Percentiles rank a stretch among this genome's conserved stretches.
Evolutionary conservation across 2,113 vertebrate species (phyloP).

Genomic region (Elephantulus edwardii): DNA sequence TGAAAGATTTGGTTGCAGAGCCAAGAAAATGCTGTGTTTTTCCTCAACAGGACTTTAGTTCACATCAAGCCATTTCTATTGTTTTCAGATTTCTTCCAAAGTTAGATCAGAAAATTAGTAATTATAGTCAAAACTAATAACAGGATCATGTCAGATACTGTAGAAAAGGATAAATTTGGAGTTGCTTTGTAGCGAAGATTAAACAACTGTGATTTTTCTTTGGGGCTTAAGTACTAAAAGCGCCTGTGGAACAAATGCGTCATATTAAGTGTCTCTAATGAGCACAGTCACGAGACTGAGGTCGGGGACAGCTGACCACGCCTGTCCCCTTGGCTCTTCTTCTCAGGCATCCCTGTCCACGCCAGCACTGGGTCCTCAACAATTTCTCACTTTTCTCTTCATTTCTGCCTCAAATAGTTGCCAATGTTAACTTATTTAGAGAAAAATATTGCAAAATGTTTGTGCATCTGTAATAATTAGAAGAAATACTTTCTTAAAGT

Average conservation of each 20-base stretch:
- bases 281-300: accelerated
- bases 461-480: no score
- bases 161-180: neutral
- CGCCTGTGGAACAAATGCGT: neutral
- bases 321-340: accelerated
- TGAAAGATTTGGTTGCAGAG: accelerated
- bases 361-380: no score
- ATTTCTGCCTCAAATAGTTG: no score
- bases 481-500: no score
- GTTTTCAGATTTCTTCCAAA: slow-evolving; percentile 31
- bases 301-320: accelerated
- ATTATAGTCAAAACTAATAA: slow-evolving; percentile 35
- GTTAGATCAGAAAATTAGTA: slow-evolving; percentile 35
- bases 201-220: neutral
- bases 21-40: neutral
- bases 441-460: no score
- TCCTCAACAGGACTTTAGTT: neutral
- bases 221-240: neutral
- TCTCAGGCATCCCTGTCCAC: no score
- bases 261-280: accelerated
- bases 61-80: neutral
- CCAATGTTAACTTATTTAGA: no score
- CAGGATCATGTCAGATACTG: neutral
- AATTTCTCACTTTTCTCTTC: neutral
- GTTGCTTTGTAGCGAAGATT: neutral